Base-by-base conservation (phyloP, 2,888 invertebrate species). In the Mythimna loreyi region DNA sequence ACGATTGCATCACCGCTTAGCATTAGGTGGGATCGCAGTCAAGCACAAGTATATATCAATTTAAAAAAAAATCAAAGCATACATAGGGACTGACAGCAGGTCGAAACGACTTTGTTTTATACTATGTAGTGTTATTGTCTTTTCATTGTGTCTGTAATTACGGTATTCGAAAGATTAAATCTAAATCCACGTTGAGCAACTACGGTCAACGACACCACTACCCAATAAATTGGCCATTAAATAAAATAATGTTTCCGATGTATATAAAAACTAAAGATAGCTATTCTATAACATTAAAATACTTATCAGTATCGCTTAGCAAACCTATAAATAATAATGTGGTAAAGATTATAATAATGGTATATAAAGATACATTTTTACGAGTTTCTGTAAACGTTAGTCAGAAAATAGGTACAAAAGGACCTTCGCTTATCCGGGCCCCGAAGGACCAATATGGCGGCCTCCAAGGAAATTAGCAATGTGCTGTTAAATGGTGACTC, bases 381-480 rank as follows among this genome's bases (percentile, higher is more conserved):
- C 53, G 67, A 57, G 19, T 60, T 53, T 49, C 36, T 62, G 50
- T 67, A 57, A 75, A 50, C 53, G 36, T 45, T 66, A 62, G 53
- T 58, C 47, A 53, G 30, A 13, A 58, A 56, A 30, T 52, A 63
- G n/a, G n/a, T 61, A 67, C 56, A 72, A 67, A 36, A 63, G 28
- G 56, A 6, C 56, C 52, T 65, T 72, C 30, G 45, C 49, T 81
- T 63, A 81, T 76, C 56, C 56, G 9, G n/a, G 25, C 2, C 76
- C 30, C 77, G 1, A 28, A 76, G 81, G 76, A 77, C 63, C 52
- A 69, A 81, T 76, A 57, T 49, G 78, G 19, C 25, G 52, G 30
- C 43, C 81, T 64, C 81, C 23, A 30, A 76, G 77, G 71, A 76
- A 81, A 76, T 76, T 62, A 70, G 43, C 52, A n/a, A 60, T 64